These are phyloP conservation scores for Drosophila subpulchrella DNA, from an alignment of 1,140 invertebrate species.

Conservation along the genomic window DNA sequence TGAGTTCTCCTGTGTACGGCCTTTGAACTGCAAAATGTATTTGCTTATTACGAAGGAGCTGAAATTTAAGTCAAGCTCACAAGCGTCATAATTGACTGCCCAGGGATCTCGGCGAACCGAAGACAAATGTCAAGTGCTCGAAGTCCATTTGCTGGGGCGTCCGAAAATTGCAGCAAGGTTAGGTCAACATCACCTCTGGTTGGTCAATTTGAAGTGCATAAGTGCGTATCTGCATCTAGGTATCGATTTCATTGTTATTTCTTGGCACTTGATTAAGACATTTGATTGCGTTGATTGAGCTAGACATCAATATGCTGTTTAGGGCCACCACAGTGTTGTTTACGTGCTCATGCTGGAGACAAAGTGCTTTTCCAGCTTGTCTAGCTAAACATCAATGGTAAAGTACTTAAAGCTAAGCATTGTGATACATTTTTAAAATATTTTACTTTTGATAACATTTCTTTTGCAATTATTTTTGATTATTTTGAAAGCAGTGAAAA, in stretches of 20 bases:
- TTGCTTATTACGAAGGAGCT: constrained; percentile 34
- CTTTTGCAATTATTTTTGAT: no score
- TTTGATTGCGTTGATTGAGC: constrained; percentile 1
- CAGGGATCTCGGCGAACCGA: no score
- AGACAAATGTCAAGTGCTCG: not conserved
- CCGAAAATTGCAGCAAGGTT: constrained; percentile 1
- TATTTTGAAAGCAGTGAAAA: no score
- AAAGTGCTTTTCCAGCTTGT: not conserved
- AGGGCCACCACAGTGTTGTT: no score
- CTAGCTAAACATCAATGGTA: not conserved
- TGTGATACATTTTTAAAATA: not conserved
- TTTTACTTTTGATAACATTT: no score
- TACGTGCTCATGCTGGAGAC: not conserved
- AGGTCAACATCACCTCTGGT: not conserved
- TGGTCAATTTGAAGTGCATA: not conserved
- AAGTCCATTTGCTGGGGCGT: not conserved
- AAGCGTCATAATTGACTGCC: constrained; percentile 26
- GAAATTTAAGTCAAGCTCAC: constrained; percentile 24
- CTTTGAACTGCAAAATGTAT: constrained; percentile 21
- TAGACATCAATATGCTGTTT: not conserved
- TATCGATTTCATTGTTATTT: constrained; percentile 4
- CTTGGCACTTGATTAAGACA: not conserved
- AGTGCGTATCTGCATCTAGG: not conserved
- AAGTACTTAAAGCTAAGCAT: no score
- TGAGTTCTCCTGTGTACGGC: not conserved